Conservation (phyloP, 2,797 vertebrate genomes). For the Sebastes reedi region DNA sequence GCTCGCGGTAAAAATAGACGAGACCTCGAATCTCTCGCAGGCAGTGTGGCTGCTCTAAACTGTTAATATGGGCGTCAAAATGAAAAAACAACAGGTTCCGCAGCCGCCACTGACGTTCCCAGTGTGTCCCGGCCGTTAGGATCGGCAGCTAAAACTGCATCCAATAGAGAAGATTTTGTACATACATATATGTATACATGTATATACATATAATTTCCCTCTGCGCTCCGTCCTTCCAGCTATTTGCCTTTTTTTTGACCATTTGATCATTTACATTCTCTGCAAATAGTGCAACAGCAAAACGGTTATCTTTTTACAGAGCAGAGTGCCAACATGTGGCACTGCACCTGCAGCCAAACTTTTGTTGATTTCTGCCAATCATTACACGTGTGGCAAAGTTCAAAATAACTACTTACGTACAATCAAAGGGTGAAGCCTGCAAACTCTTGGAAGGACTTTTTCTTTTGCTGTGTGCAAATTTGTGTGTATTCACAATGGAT, state of each 20-base stretch:
- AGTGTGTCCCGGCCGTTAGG: neutral
- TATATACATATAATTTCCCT: neutral
- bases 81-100: no score
- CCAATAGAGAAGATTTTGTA: constrained; percentile 4
- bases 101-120: neutral
- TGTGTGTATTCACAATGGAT: constrained; percentile 30
- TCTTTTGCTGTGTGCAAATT: constrained; percentile 46
- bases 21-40: no score
- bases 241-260: neutral
- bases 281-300: constrained; percentile 49
- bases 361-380: constrained; percentile 4
- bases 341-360: neutral
- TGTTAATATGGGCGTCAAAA: no score
- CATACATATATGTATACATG: no score
- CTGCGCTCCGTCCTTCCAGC: constrained; percentile 17
- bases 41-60: no score
- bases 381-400: neutral
- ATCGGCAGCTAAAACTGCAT: constrained; percentile 5
- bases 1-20: no score
- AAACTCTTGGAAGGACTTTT: constrained; percentile 31
- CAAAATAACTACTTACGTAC: neutral
- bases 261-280: constrained; percentile 48
- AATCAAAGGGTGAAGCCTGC: constrained; percentile 20
- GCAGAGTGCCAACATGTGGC: neutral
- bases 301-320: neutral